A percentile compares a stretch with the other conserved stretches of the same genome.
Evolutionary conservation across 2,113 vertebrate species (phyloP).

Genomic region (Lethenteron reissneri): DNA sequence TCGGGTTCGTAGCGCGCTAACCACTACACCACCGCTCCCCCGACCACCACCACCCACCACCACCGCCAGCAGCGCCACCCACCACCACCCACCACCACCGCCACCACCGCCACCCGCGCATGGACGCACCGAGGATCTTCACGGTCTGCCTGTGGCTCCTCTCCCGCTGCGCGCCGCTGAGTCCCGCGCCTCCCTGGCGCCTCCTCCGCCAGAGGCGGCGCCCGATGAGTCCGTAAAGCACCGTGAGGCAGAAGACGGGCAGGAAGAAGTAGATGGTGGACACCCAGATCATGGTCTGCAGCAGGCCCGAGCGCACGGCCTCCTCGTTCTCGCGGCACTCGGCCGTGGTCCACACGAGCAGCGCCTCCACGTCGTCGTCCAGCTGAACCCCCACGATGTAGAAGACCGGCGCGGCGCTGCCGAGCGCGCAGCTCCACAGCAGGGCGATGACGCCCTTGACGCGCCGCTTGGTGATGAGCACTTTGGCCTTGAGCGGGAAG

Average conservation of each 20-base stretch:
- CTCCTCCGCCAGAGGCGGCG: conserved; percentile 25
- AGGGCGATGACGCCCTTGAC: conserved; percentile 27
- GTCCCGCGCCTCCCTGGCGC: background rate
- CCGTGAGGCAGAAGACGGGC: conserved; percentile 23
- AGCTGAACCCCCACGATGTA: conserved; percentile 36
- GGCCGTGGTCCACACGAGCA: conserved; percentile 18
- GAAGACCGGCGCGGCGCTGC: conserved; percentile 34
- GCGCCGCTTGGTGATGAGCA: conserved; percentile 27
- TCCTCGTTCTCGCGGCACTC: conserved; percentile 30
- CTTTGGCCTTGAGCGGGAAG: conserved; percentile 38
- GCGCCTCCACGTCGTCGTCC: too few relatives aligned
- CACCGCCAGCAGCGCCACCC: too few relatives aligned
- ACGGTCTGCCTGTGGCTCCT: conserved; percentile 25
- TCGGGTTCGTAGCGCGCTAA: too few relatives aligned
- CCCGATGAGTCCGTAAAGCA: conserved; percentile 33
- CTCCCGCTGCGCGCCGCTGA: conserved; percentile 20
- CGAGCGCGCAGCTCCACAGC: conserved; percentile 41
- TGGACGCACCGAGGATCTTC: conserved; percentile 23
- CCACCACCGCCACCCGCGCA: too few relatives aligned
- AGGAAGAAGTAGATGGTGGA: conserved; percentile 38
- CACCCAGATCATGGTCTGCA: conserved; percentile 32
- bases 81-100: too few relatives aligned
- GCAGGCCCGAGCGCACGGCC: conserved; percentile 25
- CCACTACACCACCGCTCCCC: too few relatives aligned
- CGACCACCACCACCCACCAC: too few relatives aligned